A percentile compares a stretch with the other conserved stretches of the same genome.
These are phyloP conservation scores for Leucozona laternaria DNA, from an alignment of 2,888 invertebrate genomes.

Conservation along the genomic window DNA sequence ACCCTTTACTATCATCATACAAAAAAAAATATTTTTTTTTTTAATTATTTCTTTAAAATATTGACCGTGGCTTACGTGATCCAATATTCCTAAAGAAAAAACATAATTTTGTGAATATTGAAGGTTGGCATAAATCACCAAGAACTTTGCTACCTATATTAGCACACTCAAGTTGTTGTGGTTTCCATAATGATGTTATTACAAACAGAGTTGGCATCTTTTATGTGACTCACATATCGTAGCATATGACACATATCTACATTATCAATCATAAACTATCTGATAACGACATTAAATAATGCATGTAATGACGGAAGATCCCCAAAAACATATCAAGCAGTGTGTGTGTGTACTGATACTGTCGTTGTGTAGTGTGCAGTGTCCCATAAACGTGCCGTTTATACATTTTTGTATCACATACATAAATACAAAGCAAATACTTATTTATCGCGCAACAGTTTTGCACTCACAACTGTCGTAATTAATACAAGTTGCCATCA, in stretches of 20 bases:
- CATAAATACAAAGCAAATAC: slow-evolving; percentile 32
- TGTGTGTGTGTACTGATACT: too few species aligned
- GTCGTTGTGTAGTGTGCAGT: not conserved
- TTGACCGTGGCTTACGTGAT: too few species aligned
- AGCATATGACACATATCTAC: not conserved
- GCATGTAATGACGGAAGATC: not conserved
- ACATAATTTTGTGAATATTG: too few species aligned
- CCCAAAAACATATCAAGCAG: not conserved
- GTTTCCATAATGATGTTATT: too few species aligned
- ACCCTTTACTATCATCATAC: too few species aligned
- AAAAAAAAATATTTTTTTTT: too few species aligned
- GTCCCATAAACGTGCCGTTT: not conserved
- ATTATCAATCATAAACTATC: not conserved
- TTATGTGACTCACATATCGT: not conserved
- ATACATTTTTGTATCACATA: not conserved
- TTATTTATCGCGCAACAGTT: slow-evolving; percentile 65
- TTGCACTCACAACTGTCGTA: slow-evolving; percentile 66
- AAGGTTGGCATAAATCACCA: too few species aligned
- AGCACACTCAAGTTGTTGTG: too few species aligned
- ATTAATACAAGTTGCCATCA: slow-evolving; percentile 72
- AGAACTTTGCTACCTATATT: too few species aligned
- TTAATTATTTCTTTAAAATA: too few species aligned
- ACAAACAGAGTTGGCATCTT: not conserved
- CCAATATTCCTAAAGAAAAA: too few species aligned
- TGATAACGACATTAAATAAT: not conserved